Conservation (phyloP, 2,888 invertebrate species). For the Coelogynopora nodosa region DNA sequence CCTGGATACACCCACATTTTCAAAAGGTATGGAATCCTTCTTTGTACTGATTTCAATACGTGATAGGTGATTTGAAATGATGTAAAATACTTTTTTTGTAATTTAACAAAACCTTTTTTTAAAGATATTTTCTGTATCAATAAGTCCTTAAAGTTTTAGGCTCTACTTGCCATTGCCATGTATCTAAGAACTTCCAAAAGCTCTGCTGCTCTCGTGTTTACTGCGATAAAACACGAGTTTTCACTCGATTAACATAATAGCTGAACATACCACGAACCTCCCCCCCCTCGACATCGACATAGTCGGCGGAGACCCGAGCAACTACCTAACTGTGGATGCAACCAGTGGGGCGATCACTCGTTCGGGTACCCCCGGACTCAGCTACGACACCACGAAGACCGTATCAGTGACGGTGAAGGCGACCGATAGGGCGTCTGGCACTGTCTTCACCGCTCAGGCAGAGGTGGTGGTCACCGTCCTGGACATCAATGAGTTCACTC, state of each 20-base stretch:
- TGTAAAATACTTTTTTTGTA: neutral
- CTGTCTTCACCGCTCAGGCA: neutral
- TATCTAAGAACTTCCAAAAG: too few relatives aligned
- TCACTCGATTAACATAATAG: too few relatives aligned
- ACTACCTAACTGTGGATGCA: neutral
- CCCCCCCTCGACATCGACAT: neutral
- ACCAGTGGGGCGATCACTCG: conserved; percentile 23
- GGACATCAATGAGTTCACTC: neutral
- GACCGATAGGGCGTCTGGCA: neutral
- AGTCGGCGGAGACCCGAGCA: neutral
- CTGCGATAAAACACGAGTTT: too few relatives aligned
- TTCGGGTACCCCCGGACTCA: neutral
- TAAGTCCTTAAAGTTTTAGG: too few relatives aligned
- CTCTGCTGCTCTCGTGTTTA: too few relatives aligned
- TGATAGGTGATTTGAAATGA: too few relatives aligned
- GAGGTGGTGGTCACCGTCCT: neutral
- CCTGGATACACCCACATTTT: neutral
- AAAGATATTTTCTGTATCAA: too few relatives aligned
- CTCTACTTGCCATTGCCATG: too few relatives aligned
- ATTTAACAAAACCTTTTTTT: neutral
- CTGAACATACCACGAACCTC: too few relatives aligned
- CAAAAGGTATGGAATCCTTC: neutral
- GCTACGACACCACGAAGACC: neutral
- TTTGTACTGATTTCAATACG: too few relatives aligned
- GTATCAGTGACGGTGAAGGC: neutral